Evolutionary conservation across 2,888 invertebrate genomes (phyloP).

Genomic region (Gibbula magus): DNA sequence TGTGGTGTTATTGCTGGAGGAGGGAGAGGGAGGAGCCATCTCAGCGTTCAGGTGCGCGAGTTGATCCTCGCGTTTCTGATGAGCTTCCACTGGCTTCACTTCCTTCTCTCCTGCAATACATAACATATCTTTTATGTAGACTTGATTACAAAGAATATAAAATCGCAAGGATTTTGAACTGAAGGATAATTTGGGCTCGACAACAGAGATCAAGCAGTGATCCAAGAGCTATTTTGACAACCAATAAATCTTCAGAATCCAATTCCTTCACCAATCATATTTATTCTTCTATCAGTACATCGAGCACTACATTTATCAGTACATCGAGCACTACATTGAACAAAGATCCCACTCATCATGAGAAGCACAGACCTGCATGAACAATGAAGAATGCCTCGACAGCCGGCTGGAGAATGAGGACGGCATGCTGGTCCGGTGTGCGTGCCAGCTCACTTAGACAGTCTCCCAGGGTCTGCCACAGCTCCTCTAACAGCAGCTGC

Average conservation of each 20-base stretch:
- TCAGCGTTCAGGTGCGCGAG: conserved; percentile 76
- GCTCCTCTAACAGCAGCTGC: conserved; percentile 82
- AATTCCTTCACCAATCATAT: too few relatives aligned
- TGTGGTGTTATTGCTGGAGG: conserved; percentile 31
- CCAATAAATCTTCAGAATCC: too few relatives aligned
- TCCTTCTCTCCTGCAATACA: conserved; percentile 66
- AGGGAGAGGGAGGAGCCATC: conserved; percentile 69
- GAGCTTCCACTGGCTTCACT: conserved; percentile 51
- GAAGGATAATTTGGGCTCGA: too few relatives aligned
- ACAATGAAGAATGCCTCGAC: conserved; percentile 94
- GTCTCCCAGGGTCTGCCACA: conserved; percentile 87
- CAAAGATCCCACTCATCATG: too few relatives aligned
- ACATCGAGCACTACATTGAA: too few relatives aligned
- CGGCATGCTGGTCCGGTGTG: conserved; percentile 90
- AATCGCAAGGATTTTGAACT: too few relatives aligned
- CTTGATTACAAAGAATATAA: too few relatives aligned
- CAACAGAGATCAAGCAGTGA: too few relatives aligned
- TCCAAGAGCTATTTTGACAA: too few relatives aligned
- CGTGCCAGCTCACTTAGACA: conserved; percentile 87
- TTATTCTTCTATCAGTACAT: too few relatives aligned
- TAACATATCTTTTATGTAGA: not conserved
- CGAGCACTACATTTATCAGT: too few relatives aligned
- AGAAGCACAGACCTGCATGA: conserved; percentile 79
- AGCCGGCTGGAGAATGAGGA: conserved; percentile 88
- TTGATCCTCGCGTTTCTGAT: conserved; percentile 75